These are phyloP conservation scores for Maccullochella peelii DNA, from an alignment of 2,113 vertebrate species.

Conservation along the genomic window DNA sequence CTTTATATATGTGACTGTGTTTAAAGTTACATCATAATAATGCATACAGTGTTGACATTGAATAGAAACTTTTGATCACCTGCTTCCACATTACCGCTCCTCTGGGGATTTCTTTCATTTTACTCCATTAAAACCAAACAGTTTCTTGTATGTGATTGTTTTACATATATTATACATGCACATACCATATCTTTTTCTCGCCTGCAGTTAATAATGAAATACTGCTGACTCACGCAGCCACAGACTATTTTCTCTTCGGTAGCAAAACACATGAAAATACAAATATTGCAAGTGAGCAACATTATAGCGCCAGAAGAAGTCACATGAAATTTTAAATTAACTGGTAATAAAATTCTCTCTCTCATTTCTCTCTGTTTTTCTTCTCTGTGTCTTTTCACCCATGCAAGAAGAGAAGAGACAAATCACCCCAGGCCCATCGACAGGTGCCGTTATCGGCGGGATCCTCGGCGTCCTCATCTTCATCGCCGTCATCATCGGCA, in stretches of 20 bases:
- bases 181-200: background rate
- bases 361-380: background rate
- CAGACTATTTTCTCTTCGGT: background rate
- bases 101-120: background rate
- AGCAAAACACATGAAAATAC: constrained; percentile 40
- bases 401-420: constrained; percentile 73
- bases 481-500: constrained; percentile 75
- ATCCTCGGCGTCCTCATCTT: constrained; percentile 85
- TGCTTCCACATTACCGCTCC: background rate
- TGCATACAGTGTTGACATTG: background rate
- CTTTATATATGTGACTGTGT: constrained; percentile 8
- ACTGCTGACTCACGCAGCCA: constrained; percentile 8
- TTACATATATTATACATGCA: background rate
- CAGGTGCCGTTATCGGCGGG: constrained; percentile 86
- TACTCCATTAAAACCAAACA: constrained; percentile 1
- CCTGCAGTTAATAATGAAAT: constrained; percentile 28
- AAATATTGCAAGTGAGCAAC: constrained; percentile 21
- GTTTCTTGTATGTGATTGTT: constrained; percentile 9
- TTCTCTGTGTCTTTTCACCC: constrained; percentile 8
- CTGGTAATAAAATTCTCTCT: constrained; percentile 11
- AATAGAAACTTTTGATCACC: constrained; percentile 22
- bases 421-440: constrained; percentile 64
- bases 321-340: constrained; percentile 26
- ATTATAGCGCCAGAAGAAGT: constrained; percentile 15
- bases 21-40: background rate